Conservation (phyloP, 2,888 invertebrate species). For the Parnassius apollo region DNA sequence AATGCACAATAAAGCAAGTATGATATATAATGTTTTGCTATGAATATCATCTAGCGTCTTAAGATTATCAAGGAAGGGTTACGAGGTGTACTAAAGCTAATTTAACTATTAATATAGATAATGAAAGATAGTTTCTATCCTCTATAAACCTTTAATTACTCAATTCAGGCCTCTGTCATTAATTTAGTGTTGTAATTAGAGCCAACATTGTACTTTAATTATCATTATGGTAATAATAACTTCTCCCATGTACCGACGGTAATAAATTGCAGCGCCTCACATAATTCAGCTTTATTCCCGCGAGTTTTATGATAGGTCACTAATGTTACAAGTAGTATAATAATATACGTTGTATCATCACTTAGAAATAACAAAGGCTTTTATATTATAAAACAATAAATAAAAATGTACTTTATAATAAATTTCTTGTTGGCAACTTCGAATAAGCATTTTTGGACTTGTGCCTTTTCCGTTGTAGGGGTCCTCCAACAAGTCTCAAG, state of each 20-base stretch:
- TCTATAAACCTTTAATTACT: conserved; percentile 28
- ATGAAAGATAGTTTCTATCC: conserved; percentile 21
- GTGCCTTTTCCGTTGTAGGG: too few relatives aligned
- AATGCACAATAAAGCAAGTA: conserved; percentile 16
- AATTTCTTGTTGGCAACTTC: too few relatives aligned
- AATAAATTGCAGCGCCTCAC: conserved; percentile 27
- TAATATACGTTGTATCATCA: conserved; percentile 2
- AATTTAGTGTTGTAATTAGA: conserved; percentile 28
- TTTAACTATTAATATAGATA: conserved; percentile 23
- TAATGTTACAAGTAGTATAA: conserved; percentile 15
- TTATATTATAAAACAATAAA: too few relatives aligned
- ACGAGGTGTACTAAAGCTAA: conserved; percentile 16
- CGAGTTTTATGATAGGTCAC: conserved; percentile 25
- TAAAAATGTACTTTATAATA: too few relatives aligned
- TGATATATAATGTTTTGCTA: conserved; percentile 5
- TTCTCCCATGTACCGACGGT: conserved; percentile 23
- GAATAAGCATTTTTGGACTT: too few relatives aligned
- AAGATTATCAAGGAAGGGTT: conserved; percentile 12
- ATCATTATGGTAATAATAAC: conserved; percentile 28
- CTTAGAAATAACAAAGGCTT: too few relatives aligned
- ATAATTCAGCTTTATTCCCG: conserved; percentile 25
- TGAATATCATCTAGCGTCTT: conserved; percentile 8
- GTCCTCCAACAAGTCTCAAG: too few relatives aligned
- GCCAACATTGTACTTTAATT: conserved; percentile 29
- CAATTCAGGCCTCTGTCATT: conserved; percentile 27